A percentile compares a stretch with the other conserved stretches of the same genome.
phyloP scores from a whole-genome alignment of 2,797 vertebrate species.

The Peromyscus aztecus region DNA sequence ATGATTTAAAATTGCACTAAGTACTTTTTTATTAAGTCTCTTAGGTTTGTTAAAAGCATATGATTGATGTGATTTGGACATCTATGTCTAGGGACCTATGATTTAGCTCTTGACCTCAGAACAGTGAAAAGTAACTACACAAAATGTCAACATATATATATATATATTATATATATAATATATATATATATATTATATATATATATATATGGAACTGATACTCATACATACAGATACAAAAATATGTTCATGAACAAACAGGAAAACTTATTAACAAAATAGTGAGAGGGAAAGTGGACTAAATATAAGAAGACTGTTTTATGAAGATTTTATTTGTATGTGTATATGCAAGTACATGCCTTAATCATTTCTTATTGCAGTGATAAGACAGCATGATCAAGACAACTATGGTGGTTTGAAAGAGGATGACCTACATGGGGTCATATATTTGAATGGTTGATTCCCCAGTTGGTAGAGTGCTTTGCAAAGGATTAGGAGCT shows the following conservation, averaged over 20 bases:
- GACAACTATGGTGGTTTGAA: neutral
- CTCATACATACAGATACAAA: neutral
- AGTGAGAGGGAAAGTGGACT: rapidly evolving
- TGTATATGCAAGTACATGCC: neutral
- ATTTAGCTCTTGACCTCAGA: neutral
- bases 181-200: too few species aligned
- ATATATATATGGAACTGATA: neutral
- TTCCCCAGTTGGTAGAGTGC: too few species aligned
- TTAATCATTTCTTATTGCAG: neutral
- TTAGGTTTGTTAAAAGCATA: constrained; percentile 12
- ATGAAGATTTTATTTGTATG: neutral
- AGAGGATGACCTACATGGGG: neutral
- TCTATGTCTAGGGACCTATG: neutral
- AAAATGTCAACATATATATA: neutral
- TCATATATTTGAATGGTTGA: neutral
- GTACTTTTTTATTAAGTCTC: constrained; percentile 20
- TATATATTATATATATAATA: too few species aligned
- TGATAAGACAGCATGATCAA: neutral
- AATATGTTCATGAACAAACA: neutral
- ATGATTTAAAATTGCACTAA: constrained; percentile 6
- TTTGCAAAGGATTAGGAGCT: neutral
- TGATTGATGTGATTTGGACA: neutral
- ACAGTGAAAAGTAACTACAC: neutral
- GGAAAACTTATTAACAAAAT: neutral
- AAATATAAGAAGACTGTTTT: neutral